Base-by-base conservation (phyloP, 2,797 vertebrate species). In the Sylvilagus floridanus region DNA sequence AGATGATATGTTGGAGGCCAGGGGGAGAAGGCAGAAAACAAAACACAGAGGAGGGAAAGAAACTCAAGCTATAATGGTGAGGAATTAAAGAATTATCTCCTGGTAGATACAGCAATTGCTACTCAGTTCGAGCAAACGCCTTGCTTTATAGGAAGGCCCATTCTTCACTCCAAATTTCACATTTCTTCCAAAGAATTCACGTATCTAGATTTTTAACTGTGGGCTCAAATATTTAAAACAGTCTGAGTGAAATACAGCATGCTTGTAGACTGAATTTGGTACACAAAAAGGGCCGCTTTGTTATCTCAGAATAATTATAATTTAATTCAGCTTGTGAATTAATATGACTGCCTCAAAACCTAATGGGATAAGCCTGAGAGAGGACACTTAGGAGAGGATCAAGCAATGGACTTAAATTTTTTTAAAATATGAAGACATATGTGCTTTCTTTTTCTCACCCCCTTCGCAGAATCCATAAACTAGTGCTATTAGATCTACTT, bases 241-340 rank as follows among this genome's bases (percentile, higher is more conserved):
- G 0, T 2, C 0, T 60, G 28, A 94, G 28, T 4, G 54, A 71
- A 87, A 85, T 6, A 84, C 1, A 50, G 5, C 30, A 66, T 47
- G 32, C 62, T 63, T 79, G 0, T 66, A 84, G 24, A 54, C 0
- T 73, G 42, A 87, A 68, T 63, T 60, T 63, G n/a, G 5, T 52
- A n/a, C 26, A 91, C 54, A 28, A 71, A 63, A 60, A 82, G 14
- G 14, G 30, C 10, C 30, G 47, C 54, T 52, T 2, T 47, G 42
- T 83, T 62, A 65, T 22, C 50, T 66, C 17, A 35, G 6, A 13
- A n/a, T 52, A 88, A 54, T 63, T 60, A 69, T 21, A 79, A 76
- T 65, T 86, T 19, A 71, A 79, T 79, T 26, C 16, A 62, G 62
- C 66, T 90, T 85, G 10, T 89, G 72, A 90, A 63, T 93, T 71